Evolutionary conservation across 2,888 invertebrate species (phyloP), one percentile per base, ranked within the genome.

Genomic region (Andrena minutula): DNA sequence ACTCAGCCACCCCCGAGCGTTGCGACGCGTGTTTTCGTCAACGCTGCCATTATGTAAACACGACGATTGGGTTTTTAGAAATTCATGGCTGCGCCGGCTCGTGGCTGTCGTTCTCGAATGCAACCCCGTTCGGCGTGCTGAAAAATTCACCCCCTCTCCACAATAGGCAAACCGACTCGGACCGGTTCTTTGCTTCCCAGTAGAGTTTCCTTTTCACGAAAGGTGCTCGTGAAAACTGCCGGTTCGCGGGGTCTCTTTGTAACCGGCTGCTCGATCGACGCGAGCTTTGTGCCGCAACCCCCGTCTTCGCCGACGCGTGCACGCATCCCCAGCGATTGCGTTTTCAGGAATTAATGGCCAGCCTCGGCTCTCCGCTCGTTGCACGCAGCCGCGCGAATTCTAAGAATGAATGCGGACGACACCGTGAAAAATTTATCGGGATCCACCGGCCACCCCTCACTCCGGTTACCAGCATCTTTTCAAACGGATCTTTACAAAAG

Each of bases 401-500:
- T 89, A 91, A 91, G 88, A 90, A 79, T 87, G 86, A 89, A 84
- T 90, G 87, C 90, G 88, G 89, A 89, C 90, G 90, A 90, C 88
- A 87, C 84, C 81, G 82, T 92, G 69, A 92, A 92, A 92, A 91
- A 92, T 92, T 91, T 89, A 93, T 91, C 86, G 86, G 83, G 81
- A 82, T 70, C 88, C 75, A 76, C 82, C 23, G 61, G 66, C 53
- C 65, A 32, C 64, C 85, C 83, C 79, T 82, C 65, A 69, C 28
- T 61, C 69, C 75, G 58, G 56, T 70, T 71, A 71, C 68, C 82
- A 56, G 58, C 84, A 75, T 85, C 87, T 83, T 83, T 88, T 86
- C 88, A 90, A 88, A 87, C 85, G 78, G 84, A 84, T 88, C 85
- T 84, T 86, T 61, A 89, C 89, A 90, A 89, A 88, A 87, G 86